These are phyloP conservation scores for Pogonophryne albipinna DNA, from an alignment of 2,797 vertebrate species.

Conservation along the genomic window DNA sequence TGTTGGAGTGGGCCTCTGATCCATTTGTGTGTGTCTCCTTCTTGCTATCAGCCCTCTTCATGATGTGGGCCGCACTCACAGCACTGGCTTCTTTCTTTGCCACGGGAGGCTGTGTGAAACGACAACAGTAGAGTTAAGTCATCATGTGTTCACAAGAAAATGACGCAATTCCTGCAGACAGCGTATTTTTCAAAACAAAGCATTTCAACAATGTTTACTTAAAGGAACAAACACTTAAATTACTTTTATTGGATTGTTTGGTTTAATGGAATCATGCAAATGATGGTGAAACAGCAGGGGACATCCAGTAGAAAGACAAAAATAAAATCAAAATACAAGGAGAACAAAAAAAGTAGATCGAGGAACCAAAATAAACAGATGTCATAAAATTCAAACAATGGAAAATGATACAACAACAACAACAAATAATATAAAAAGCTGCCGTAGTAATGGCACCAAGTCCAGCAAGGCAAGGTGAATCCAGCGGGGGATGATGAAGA, in stretches of 20 bases:
- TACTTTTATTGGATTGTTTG: conserved; percentile 17
- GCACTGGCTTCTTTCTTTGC: conserved; percentile 85
- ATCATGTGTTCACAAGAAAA: background rate
- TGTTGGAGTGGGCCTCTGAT: conserved; percentile 70
- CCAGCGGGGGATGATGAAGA: conserved; percentile 56
- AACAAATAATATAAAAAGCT: conserved; percentile 17
- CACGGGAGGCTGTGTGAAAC: conserved; percentile 82
- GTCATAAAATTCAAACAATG: conserved; percentile 18
- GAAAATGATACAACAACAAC: background rate
- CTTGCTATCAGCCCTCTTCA: conserved; percentile 86
- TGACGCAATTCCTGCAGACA: background rate
- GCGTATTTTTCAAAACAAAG: background rate
- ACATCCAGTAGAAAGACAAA: conserved; percentile 35
- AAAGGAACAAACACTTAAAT: conserved; percentile 19
- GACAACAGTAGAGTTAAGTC: conserved; percentile 37
- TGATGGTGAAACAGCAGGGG: conserved; percentile 3
- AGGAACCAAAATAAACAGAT: conserved; percentile 15
- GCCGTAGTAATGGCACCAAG: conserved; percentile 23
- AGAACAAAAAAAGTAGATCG: conserved; percentile 5
- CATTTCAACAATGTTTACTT: background rate
- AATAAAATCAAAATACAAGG: conserved; percentile 25
- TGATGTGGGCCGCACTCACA: conserved; percentile 78
- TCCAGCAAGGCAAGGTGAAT: conserved; percentile 55
- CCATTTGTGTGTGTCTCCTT: conserved; percentile 82
- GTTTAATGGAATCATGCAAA: conserved; percentile 35